Evolutionary conservation across 1,140 invertebrate species (phyloP), one percentile per base, ranked within the genome.

Genomic region (Ceratoteleas bidentatus): DNA sequence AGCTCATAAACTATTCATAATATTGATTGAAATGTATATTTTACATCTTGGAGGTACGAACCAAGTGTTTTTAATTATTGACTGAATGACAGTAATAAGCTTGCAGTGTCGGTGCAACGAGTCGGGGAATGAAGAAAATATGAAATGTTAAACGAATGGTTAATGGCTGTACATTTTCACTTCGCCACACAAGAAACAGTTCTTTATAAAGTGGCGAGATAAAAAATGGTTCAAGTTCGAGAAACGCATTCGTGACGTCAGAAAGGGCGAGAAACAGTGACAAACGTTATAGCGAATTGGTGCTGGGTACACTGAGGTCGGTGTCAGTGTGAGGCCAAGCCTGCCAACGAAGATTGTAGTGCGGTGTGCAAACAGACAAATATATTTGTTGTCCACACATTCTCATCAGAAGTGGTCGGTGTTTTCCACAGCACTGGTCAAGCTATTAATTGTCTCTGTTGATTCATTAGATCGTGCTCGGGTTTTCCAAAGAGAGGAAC

Each of bases 381-480:
- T 84, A 86, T 84, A 87, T 86, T 87, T 85, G 84, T 85, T 85
- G 84, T 85, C 79, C 74, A 83, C 81, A 86, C 84, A 85, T 85
- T 85, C 83, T 84, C 78, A 79, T 77, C 69, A 79, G 72, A 70
- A 80, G 75, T 73, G 76, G 75, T 79, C 61, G 81, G 75, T 62
- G 81, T 81, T 86, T 86, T 85, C 81, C 81, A 82, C 84, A 66
- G 69, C 80, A 68, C 75, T 77, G 78, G 81, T 83, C 72, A 66
- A 80, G 86, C 88, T 90, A 90, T 89, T 90, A 90, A 90, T 89
- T 90, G 89, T 90, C 88, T 90, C 87, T 90, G 89, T 90, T 89
- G 89, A 90, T 90, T 90, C 89, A 89, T 90, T 89, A 88, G 89
- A 88, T 90, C 89, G 89, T 90, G 89, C 88, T 85, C 74, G 86